Evolutionary conservation across 2,888 invertebrate species (phyloP), one percentile per base, ranked within the genome.

Genomic region (Mythimna albipuncta): DNA sequence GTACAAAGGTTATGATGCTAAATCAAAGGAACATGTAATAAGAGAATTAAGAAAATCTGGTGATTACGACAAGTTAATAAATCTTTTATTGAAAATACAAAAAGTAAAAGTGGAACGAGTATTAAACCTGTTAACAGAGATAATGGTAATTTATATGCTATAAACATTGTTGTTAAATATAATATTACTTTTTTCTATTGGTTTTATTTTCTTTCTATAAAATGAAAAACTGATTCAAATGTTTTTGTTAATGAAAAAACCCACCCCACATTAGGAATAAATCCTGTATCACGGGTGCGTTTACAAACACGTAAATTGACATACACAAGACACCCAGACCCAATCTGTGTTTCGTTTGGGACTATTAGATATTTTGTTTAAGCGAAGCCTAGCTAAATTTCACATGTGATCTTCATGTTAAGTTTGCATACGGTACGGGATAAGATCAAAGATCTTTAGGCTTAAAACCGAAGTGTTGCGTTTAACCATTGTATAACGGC

Each of bases 1-100:
- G 0, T 95, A 91, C 73, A 83, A 85, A 6, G 87, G 89, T n/a
- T 90, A 87, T 32, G 93, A 94, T 11, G 87, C 88, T 0, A 89
- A 91, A 82, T 70, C 83, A 1, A 95, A 94, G 76, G 93, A 94
- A 83, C 59, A 86, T 19, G 92, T 94, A 0, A 95, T 95, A 13
- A 93, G 90, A 81, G 83, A 84, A 26, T 73, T 95, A 32, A 91
- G 91, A 68, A 86, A 87, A 54, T 85, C 86, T 2, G 91, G 90
- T 1, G 94, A 95, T 59, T 95, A 94, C 64, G 90, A 93, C 6
- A 92, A 92, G 70, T 83, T 95, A 50, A 80, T 95, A 11, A 77
- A 72, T 0, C 90, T 93, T 65, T 83, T 95, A 58, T 21, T 83
- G 52, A 93, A 91, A 82, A 89, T 92, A 6, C 93, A 93, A 58